These are phyloP conservation scores for Lithodes maja DNA, from an alignment of 2,888 invertebrate genomes.

Conservation along the genomic window DNA sequence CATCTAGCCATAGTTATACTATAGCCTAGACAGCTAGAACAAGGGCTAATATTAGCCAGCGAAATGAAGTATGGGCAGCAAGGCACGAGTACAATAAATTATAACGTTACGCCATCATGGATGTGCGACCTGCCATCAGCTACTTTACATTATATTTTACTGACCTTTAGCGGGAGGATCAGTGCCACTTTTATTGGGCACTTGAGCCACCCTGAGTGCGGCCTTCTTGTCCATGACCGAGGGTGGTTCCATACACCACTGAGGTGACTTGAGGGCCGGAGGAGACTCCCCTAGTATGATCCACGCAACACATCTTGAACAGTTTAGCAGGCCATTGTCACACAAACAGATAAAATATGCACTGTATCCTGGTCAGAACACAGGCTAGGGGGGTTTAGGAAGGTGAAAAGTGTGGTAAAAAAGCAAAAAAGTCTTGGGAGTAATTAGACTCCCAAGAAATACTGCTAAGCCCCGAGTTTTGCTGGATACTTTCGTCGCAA, in stretches of 20 bases:
- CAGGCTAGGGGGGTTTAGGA: slow-evolving; percentile 31
- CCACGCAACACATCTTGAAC: slow-evolving; percentile 61
- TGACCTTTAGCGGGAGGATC: slow-evolving; percentile 48
- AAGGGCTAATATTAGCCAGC: too few relatives aligned
- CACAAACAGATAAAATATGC: slow-evolving; percentile 49
- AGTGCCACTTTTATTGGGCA: slow-evolving; percentile 47
- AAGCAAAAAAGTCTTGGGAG: slow-evolving; percentile 58
- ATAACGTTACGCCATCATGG: slow-evolving; percentile 27
- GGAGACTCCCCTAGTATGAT: slow-evolving; percentile 31
- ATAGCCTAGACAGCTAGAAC: too few relatives aligned
- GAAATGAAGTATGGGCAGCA: too few relatives aligned
- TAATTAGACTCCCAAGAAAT: slow-evolving; percentile 53
- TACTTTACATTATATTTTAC: neutral
- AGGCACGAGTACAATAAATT: too few relatives aligned
- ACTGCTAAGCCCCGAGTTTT: neutral
- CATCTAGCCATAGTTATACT: too few relatives aligned
- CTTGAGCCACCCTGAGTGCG: slow-evolving; percentile 29
- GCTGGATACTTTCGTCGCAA: slow-evolving; percentile 45
- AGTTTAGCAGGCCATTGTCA: slow-evolving; percentile 68
- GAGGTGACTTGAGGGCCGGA: slow-evolving; percentile 38
- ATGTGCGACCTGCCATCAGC: neutral
- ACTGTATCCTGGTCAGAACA: slow-evolving; percentile 58
- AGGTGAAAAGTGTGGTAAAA: slow-evolving; percentile 4
- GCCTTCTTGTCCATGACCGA: slow-evolving; percentile 60
- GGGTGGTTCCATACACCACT: slow-evolving; percentile 56